These are phyloP conservation scores for Limenitis camilla DNA, from an alignment of 2,888 invertebrate species.

Conservation along the genomic window DNA sequence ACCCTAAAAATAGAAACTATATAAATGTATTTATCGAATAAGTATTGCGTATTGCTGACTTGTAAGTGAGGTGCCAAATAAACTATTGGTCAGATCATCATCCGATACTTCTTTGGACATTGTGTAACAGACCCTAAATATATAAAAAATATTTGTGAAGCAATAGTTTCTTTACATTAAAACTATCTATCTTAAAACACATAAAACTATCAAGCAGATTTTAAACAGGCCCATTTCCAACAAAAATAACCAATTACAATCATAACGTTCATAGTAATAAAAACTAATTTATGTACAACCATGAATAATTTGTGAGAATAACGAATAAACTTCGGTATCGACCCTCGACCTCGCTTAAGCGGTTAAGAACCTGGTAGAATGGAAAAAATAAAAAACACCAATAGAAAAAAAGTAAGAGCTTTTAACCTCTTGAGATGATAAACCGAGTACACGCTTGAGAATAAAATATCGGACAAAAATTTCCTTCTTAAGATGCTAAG, in stretches of 20 bases:
- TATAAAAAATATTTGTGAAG: no score
- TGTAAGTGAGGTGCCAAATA: no score
- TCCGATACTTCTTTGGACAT: no score
- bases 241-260: slow-evolving; percentile 31
- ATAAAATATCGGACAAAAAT: not conserved
- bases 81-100: no score
- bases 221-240: slow-evolving; percentile 7
- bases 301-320: slow-evolving; percentile 34
- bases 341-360: slow-evolving; percentile 44
- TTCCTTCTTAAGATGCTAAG: no score
- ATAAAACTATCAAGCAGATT: slow-evolving; percentile 19
- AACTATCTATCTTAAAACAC: slow-evolving; percentile 39
- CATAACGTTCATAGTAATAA: slow-evolving; percentile 37
- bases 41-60: no score
- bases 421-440: slow-evolving; percentile 69
- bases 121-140: no score
- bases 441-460: slow-evolving; percentile 24
- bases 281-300: slow-evolving; percentile 28
- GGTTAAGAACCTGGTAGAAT: slow-evolving; percentile 43
- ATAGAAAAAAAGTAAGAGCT: slow-evolving; percentile 61
- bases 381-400: slow-evolving; percentile 42
- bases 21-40: no score
- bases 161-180: slow-evolving; percentile 33
- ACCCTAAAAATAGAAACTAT: no score
- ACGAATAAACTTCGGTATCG: slow-evolving; percentile 38